phyloP scores from a whole-genome alignment of 2,113 vertebrate genomes.

The Triplophysa rosa region DNA sequence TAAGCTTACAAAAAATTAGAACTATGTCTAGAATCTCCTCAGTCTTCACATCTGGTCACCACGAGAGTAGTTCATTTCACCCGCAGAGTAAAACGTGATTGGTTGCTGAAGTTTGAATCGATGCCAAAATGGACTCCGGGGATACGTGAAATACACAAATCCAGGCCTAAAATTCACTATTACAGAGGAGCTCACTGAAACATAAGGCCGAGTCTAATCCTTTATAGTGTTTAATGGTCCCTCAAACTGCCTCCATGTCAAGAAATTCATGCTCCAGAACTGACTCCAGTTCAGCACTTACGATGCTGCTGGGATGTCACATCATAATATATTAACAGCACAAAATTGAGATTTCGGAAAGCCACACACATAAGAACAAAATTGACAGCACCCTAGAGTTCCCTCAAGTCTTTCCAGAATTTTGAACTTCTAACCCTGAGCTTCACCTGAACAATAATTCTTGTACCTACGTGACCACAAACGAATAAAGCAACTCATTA shows the following conservation, averaged over 20 bases:
- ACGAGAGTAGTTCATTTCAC: constrained; percentile 51
- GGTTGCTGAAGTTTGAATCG: constrained; percentile 40
- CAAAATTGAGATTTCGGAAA: constrained; percentile 15
- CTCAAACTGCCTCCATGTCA: not conserved
- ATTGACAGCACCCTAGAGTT: constrained; percentile 13
- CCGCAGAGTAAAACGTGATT: constrained; percentile 39
- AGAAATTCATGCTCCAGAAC: constrained; percentile 27
- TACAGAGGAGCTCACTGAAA: constrained; percentile 29
- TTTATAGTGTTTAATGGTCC: constrained; percentile 28
- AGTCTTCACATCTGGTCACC: constrained; percentile 45
- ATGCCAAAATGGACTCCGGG: constrained; percentile 34
- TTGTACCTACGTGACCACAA: not conserved
- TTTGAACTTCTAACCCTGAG: constrained; percentile 30
- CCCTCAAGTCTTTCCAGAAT: not conserved
- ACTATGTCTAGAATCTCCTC: constrained; percentile 51
- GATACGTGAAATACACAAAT: constrained; percentile 32
- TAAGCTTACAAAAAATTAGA: constrained; percentile 52
- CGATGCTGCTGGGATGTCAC: not conserved
- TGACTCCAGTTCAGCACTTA: constrained; percentile 14
- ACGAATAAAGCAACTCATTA: not conserved
- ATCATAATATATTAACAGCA: constrained; percentile 15
- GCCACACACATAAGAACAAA: constrained; percentile 14
- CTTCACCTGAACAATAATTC: not conserved
- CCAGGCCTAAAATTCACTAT: not conserved
- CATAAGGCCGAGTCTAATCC: not conserved